Percentiles rank a stretch among this genome's conserved stretches.
Conservation (phyloP, 1,140 invertebrate genomes). For the Muscidifurax raptorellus region DNA sequence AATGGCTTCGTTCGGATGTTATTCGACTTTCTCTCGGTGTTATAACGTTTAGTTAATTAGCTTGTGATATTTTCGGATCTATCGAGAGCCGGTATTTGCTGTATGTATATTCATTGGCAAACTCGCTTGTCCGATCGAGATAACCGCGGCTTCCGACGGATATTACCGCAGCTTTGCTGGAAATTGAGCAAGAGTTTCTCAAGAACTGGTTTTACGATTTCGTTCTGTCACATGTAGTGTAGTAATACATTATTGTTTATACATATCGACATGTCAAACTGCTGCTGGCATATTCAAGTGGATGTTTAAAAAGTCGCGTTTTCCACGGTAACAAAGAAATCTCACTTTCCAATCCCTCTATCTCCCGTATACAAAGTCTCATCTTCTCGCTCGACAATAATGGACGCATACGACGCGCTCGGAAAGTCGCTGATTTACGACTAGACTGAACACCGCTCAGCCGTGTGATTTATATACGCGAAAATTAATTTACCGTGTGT, state of each 20-base stretch:
- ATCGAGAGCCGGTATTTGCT: too few species aligned
- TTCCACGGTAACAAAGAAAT: too few species aligned
- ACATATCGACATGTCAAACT: too few species aligned
- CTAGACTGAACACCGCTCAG: background rate
- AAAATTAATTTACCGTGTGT: constrained; percentile 27
- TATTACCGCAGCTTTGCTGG: background rate
- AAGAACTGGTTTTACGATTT: too few species aligned
- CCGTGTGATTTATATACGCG: constrained; percentile 21
- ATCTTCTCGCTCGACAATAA: background rate
- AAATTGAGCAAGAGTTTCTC: background rate
- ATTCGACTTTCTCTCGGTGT: background rate
- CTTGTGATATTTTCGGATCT: too few species aligned
- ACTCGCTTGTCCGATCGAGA: background rate
- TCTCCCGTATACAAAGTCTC: background rate
- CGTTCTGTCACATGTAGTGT: too few species aligned
- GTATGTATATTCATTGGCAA: background rate
- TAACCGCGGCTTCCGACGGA: background rate
- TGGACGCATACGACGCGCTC: background rate
- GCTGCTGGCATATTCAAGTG: too few species aligned
- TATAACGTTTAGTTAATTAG: background rate
- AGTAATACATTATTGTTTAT: too few species aligned
- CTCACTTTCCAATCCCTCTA: too few species aligned
- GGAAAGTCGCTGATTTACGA: background rate
- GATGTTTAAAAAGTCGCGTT: too few species aligned
- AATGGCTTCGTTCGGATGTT: constrained; percentile 4